phyloP scores from a whole-genome alignment of 2,797 vertebrate species.

The Danio kyathit region DNA sequence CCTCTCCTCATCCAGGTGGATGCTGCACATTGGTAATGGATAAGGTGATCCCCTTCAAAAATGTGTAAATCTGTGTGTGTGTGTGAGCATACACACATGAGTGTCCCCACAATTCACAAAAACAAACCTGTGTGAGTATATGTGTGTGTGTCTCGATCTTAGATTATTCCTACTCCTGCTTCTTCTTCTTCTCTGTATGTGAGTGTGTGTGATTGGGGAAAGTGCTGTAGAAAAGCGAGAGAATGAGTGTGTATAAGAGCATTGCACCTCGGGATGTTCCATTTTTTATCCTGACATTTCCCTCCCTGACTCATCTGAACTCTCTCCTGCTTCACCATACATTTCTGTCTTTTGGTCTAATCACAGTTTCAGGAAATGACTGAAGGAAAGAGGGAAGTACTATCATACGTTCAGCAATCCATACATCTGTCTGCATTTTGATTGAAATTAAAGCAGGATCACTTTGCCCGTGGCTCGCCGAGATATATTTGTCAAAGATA shows the following conservation, averaged over 20 bases:
- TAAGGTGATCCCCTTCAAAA: too few species aligned
- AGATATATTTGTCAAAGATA: conserved; percentile 23
- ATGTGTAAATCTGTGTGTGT: too few species aligned
- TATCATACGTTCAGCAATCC: neutral
- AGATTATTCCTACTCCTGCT: conserved; percentile 1
- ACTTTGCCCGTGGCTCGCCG: neutral
- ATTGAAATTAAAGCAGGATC: conserved; percentile 7
- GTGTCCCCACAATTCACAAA: too few species aligned
- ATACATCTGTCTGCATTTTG: conserved; percentile 13
- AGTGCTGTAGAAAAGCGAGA: neutral
- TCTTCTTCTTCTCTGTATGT: conserved; percentile 30
- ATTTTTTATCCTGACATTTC: conserved; percentile 44
- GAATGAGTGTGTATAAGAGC: neutral
- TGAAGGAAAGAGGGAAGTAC: neutral
- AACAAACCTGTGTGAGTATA: neutral
- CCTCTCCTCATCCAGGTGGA: too few species aligned
- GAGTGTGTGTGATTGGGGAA: conserved; percentile 22
- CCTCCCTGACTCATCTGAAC: conserved; percentile 32
- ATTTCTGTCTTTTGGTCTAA: conserved; percentile 27
- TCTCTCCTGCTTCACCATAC: conserved; percentile 6
- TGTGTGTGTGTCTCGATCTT: conserved; percentile 12
- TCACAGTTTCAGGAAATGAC: conserved; percentile 25
- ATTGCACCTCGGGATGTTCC: conserved; percentile 15
- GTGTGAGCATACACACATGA: too few species aligned
- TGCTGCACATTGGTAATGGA: too few species aligned